These are phyloP conservation scores for Callyntrura sp. DNA, from an alignment of 2,888 invertebrate species.

Conservation along the genomic window DNA sequence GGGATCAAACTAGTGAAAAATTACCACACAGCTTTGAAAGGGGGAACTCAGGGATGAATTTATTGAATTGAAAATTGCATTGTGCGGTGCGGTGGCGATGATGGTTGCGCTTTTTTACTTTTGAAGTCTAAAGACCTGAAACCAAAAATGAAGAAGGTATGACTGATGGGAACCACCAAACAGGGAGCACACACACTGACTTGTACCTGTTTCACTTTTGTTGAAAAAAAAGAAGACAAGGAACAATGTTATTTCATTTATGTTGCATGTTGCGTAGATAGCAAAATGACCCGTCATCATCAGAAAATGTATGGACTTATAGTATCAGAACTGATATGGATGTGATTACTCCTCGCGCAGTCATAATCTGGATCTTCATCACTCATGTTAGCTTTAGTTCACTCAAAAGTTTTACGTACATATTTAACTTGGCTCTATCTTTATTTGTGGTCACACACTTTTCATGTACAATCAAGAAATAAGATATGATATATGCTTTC, in stretches of 20 bases:
- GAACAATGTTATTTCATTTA: slow-evolving; percentile 8
- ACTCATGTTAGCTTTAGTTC: slow-evolving; percentile 21
- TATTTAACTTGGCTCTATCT: neutral
- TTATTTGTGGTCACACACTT: slow-evolving; percentile 33
- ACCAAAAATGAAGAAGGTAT: slow-evolving; percentile 35
- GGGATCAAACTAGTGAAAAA: slow-evolving; percentile 47
- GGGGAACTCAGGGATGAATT: slow-evolving; percentile 24
- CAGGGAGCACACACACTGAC: slow-evolving; percentile 15
- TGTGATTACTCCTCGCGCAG: slow-evolving; percentile 68
- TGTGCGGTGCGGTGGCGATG: neutral
- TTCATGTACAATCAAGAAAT: slow-evolving; percentile 7
- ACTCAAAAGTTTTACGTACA: slow-evolving; percentile 6
- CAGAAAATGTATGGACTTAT: slow-evolving; percentile 57
- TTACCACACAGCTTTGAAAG: slow-evolving; percentile 33
- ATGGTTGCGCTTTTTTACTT: slow-evolving; percentile 32
- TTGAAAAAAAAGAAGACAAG: neutral
- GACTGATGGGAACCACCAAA: slow-evolving; percentile 62
- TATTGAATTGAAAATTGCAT: slow-evolving; percentile 49
- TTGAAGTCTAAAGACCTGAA: neutral
- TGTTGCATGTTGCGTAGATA: neutral
- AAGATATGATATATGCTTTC: neutral
- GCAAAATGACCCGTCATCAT: neutral
- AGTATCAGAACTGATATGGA: slow-evolving; percentile 22
- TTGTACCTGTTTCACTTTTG: slow-evolving; percentile 46
- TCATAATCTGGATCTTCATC: slow-evolving; percentile 36